These are phyloP conservation scores for Ctenomys sociabilis DNA, from an alignment of 2,113 vertebrate genomes.

Conservation along the genomic window DNA sequence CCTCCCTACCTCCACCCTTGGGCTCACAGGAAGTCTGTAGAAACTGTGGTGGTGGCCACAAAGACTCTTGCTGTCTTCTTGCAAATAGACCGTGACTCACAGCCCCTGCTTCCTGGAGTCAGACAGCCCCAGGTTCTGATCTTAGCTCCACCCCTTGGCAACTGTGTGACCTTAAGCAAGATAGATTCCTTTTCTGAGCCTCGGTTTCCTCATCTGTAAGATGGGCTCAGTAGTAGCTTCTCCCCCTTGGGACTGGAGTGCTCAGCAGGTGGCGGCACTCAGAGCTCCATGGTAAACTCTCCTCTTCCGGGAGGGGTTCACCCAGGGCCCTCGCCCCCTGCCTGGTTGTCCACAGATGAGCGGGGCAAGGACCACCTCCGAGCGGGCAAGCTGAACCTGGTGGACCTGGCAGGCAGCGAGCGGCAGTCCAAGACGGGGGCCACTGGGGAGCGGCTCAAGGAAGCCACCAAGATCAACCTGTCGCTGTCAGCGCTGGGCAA, in stretches of 20 bases:
- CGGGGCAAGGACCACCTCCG: slow-evolving; percentile 89
- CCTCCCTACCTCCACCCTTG: not conserved
- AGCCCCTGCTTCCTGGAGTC: not conserved
- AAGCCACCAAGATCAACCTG: slow-evolving; percentile 95
- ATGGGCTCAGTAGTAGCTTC: not conserved
- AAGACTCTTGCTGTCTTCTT: not conserved
- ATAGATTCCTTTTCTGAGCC: not conserved
- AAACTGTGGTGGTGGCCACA: not conserved
- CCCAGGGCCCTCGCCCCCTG: not conserved
- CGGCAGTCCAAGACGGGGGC: slow-evolving; percentile 94
- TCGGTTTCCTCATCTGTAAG: not conserved
- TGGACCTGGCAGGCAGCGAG: slow-evolving; percentile 94
- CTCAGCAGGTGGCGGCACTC: not conserved
- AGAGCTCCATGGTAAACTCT: rapidly evolving
- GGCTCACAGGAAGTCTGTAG: not conserved
- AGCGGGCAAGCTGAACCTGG: slow-evolving; percentile 93
- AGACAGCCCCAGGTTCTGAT: not conserved
- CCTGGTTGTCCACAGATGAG: slow-evolving; percentile 85
- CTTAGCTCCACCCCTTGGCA: not conserved
- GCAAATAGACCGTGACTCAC: not conserved
- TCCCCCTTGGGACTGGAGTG: not conserved
- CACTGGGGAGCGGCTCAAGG: slow-evolving; percentile 90
- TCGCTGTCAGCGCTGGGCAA: slow-evolving; percentile 94
- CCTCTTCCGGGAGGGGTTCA: not conserved
- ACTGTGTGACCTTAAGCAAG: not conserved